phyloP scores from a whole-genome alignment of 2,113 vertebrate genomes.

The Neodon shergylaensis region DNA sequence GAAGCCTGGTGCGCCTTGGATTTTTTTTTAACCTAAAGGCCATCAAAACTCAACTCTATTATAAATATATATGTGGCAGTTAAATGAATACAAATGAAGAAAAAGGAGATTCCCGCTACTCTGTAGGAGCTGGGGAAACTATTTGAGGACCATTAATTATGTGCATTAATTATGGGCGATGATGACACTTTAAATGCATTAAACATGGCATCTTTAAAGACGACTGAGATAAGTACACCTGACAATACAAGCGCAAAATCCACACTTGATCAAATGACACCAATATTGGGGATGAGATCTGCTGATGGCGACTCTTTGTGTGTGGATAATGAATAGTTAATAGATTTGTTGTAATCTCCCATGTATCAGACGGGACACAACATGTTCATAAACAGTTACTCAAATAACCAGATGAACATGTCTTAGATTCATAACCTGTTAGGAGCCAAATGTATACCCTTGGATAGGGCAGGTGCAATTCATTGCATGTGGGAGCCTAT shows the following conservation, averaged over 20 bases:
- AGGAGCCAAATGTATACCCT: neutral
- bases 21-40: slow-evolving; percentile 68
- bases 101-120: slow-evolving; percentile 49
- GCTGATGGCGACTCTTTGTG: neutral
- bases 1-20: slow-evolving; percentile 51
- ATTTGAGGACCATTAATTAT: neutral
- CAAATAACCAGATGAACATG: neutral
- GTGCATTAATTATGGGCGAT: slow-evolving; percentile 21
- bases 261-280: neutral
- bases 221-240: neutral
- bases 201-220: neutral
- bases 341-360: neutral
- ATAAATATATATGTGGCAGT: slow-evolving; percentile 60
- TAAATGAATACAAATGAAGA: slow-evolving; percentile 64
- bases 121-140: neutral
- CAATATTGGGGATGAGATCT: neutral
- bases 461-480: neutral
- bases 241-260: neutral
- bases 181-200: neutral
- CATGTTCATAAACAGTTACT: neutral
- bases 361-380: neutral
- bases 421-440: neutral
- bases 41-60: slow-evolving; percentile 67
- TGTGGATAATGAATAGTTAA: neutral
- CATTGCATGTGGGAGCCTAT: neutral